phyloP scores from a whole-genome alignment of 2,797 vertebrate species.

The Chrysocyon brachyurus region DNA sequence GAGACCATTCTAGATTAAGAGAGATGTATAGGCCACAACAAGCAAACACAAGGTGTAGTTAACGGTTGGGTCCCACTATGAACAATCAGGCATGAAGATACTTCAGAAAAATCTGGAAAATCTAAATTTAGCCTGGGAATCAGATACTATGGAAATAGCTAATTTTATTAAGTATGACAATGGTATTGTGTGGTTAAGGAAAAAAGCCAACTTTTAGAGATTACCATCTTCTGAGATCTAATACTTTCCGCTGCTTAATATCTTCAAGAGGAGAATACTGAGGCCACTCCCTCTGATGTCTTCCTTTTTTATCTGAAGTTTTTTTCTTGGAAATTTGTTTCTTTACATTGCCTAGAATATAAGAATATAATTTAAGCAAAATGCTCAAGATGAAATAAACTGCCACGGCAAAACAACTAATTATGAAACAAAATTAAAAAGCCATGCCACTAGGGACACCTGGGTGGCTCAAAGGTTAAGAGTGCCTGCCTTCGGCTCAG shows the following conservation, averaged over 20 bases:
- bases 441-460: background rate
- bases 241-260: constrained; percentile 96
- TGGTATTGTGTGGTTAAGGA: background rate
- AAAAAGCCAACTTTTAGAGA: background rate
- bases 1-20: background rate
- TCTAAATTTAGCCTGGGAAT: background rate
- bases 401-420: background rate
- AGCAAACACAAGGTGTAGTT: background rate
- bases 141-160: background rate
- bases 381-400: background rate
- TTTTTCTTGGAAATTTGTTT: constrained; percentile 95
- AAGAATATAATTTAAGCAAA: constrained; percentile 73
- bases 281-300: constrained; percentile 93
- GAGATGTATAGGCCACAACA: background rate
- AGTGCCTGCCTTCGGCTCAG: too few species aligned
- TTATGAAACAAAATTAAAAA: constrained; percentile 48
- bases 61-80: background rate
- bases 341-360: constrained; percentile 93
- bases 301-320: constrained; percentile 92
- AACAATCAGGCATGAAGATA: background rate
- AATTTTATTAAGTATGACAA: background rate
- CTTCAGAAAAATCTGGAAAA: background rate
- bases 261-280: constrained; percentile 93
- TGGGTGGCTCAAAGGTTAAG: too few species aligned
- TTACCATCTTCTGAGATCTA: constrained; percentile 98